Conservation (phyloP, 2,797 vertebrate genomes). For the Esox masquinongy region DNA sequence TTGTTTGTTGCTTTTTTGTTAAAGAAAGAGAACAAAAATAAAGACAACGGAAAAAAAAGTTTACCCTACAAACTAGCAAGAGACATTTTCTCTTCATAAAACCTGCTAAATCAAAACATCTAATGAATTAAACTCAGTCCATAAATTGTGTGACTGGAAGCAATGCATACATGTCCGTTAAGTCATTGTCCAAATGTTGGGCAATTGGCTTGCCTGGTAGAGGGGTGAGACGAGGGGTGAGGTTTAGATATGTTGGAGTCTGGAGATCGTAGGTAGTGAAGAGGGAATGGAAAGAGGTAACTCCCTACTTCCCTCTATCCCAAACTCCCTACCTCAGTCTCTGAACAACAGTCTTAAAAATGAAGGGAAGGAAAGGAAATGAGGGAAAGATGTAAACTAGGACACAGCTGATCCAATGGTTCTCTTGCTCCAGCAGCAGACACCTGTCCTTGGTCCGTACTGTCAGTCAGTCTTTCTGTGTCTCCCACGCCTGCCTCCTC, state of each 20-base stretch:
- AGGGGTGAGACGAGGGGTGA: not conserved
- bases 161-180: conserved; percentile 57
- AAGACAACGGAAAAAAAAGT: conserved; percentile 48
- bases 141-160: conserved; percentile 62
- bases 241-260: conserved; percentile 16
- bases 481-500: conserved; percentile 2
- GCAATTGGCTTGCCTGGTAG: conserved; percentile 43
- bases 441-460: conserved; percentile 32
- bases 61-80: conserved; percentile 69
- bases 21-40: conserved; percentile 54
- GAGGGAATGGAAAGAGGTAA: conserved; percentile 12
- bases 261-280: not conserved
- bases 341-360: conserved; percentile 38
- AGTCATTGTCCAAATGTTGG: conserved; percentile 47
- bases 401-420: conserved; percentile 44
- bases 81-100: conserved; percentile 54
- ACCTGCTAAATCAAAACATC: conserved; percentile 62
- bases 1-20: conserved; percentile 60
- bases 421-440: conserved; percentile 31
- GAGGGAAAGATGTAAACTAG: conserved; percentile 49
- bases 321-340: conserved; percentile 39
- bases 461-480: conserved; percentile 14
- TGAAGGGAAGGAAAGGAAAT: conserved; percentile 19
- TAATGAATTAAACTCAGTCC: conserved; percentile 38
- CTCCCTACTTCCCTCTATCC: conserved; percentile 24